Percentiles rank a stretch among this genome's conserved stretches.
Conservation (phyloP, 1,140 invertebrate species). For the Acromyrmex charruanus region DNA sequence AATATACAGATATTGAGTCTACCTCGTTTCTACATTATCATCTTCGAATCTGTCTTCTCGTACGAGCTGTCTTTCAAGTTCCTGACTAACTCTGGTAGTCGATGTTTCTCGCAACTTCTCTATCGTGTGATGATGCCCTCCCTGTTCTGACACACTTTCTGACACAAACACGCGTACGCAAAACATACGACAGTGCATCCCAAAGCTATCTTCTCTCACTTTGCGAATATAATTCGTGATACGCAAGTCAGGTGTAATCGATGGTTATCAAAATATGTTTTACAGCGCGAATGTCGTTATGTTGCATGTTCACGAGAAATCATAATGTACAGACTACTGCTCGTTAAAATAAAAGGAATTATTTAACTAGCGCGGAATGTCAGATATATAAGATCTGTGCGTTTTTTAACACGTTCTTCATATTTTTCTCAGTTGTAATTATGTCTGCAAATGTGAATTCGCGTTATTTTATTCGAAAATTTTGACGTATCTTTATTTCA, state of each 20-base stretch:
- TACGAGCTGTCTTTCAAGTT: conserved; percentile 23
- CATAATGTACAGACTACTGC: too few species aligned
- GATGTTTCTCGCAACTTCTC: conserved; percentile 32
- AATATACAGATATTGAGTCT: not conserved
- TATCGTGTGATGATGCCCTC: not conserved
- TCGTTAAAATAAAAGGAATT: not conserved
- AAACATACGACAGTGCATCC: not conserved
- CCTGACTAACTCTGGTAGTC: conserved; percentile 33
- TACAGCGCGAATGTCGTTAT: not conserved
- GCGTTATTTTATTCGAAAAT: conserved; percentile 5
- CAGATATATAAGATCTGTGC: not conserved
- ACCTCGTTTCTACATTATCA: conserved; percentile 12
- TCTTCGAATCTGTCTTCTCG: conserved; percentile 14
- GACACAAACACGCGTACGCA: conserved; percentile 9
- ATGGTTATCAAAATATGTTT: not conserved
- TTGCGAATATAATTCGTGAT: not conserved
- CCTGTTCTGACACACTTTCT: not conserved
- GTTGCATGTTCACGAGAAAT: not conserved
- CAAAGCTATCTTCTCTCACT: conserved; percentile 1
- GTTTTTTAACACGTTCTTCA: not conserved
- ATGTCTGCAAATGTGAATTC: not conserved
- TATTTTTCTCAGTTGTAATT: not conserved
- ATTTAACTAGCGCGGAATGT: not conserved
- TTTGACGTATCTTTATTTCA: not conserved
- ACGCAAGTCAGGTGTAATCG: not conserved